phyloP scores from a whole-genome alignment of 2,888 invertebrate species.

The Lathronympha strigana region DNA sequence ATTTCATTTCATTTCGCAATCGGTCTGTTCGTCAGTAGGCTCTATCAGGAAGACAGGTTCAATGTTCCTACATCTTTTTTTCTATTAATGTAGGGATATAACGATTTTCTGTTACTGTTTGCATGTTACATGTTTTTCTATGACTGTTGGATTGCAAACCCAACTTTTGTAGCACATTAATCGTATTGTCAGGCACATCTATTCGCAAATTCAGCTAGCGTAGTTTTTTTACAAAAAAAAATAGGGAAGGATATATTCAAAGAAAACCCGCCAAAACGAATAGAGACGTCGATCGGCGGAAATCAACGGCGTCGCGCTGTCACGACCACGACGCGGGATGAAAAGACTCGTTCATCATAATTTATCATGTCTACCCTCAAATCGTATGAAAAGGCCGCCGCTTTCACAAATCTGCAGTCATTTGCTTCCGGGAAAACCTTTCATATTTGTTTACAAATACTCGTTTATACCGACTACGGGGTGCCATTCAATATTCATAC shows the following conservation, averaged over 20 bases:
- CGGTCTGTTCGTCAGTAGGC: too few species aligned
- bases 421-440: slow-evolving; percentile 22
- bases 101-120: too few species aligned
- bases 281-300: slow-evolving; percentile 36
- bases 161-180: too few species aligned
- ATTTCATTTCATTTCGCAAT: too few species aligned
- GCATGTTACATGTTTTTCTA: too few species aligned
- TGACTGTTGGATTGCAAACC: too few species aligned
- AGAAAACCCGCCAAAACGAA: slow-evolving; percentile 13
- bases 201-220: too few species aligned
- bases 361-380: slow-evolving; percentile 39
- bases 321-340: slow-evolving; percentile 40
- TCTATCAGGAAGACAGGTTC: too few species aligned
- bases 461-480: neutral
- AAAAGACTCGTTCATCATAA: slow-evolving; percentile 42
- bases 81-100: too few species aligned
- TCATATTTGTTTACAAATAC: neutral
- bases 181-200: too few species aligned
- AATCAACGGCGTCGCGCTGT: slow-evolving; percentile 39
- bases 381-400: slow-evolving; percentile 32
- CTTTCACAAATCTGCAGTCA: slow-evolving; percentile 27
- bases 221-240: neutral
- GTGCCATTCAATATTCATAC: too few species aligned
- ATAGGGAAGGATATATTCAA: neutral
- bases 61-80: too few species aligned